Evolutionary conservation across 2,797 vertebrate genomes (phyloP).

Genomic region (Natrix natrix): DNA sequence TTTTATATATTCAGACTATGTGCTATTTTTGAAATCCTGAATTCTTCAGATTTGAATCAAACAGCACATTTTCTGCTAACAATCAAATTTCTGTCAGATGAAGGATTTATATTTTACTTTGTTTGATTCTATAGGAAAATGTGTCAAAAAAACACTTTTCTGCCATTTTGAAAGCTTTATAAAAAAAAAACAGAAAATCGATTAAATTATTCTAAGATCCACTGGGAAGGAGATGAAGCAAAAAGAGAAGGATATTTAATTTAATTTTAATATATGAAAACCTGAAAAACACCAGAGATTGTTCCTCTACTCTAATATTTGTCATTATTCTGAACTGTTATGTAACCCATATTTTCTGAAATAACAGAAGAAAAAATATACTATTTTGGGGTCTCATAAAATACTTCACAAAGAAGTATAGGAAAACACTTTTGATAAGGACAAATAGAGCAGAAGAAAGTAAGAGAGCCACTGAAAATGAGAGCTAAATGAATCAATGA

Average conservation of each 20-base stretch:
- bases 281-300: not conserved
- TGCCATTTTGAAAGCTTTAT: not conserved
- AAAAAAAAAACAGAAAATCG: not conserved
- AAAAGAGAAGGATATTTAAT: not conserved
- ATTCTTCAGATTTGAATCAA: not conserved
- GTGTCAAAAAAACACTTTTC: not conserved
- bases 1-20: not conserved
- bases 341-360: not conserved
- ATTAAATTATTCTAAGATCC: not conserved
- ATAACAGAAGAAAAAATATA: not conserved
- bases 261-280: constrained; percentile 6
- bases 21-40: not conserved
- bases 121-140: not conserved
- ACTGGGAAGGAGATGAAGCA: not conserved
- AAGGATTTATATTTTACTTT: constrained; percentile 27
- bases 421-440: not conserved
- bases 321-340: not conserved
- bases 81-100: not conserved
- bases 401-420: not conserved
- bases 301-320: not conserved
- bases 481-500: not conserved
- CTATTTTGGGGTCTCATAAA: not conserved
- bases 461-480: not conserved
- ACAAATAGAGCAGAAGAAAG: not conserved
- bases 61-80: constrained; percentile 13